These are phyloP conservation scores for Ataeniobius toweri DNA, from an alignment of 2,797 vertebrate species.

Conservation along the genomic window DNA sequence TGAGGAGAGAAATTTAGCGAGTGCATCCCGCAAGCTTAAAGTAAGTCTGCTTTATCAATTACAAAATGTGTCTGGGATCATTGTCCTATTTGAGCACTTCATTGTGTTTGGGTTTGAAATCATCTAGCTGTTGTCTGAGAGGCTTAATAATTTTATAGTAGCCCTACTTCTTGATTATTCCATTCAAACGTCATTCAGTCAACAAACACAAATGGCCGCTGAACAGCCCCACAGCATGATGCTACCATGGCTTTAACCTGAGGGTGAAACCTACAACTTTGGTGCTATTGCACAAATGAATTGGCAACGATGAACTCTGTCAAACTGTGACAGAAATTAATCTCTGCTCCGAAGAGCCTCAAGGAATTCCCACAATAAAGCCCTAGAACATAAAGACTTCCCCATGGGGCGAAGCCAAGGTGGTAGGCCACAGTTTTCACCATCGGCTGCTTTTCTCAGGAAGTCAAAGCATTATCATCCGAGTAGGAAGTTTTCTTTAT, in stretches of 20 bases:
- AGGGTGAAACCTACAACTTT: too few species aligned
- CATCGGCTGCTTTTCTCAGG: constrained; percentile 27
- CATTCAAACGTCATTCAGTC: neutral
- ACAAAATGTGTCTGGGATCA: neutral
- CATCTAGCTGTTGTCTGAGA: neutral
- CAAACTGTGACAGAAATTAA: neutral
- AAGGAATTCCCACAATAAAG: neutral
- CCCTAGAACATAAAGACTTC: constrained; percentile 45
- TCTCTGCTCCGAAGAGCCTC: neutral
- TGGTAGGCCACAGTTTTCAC: constrained; percentile 55
- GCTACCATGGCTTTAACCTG: neutral
- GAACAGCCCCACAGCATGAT: neutral
- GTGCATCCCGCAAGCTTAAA: too few species aligned
- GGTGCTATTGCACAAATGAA: neutral
- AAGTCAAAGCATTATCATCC: constrained; percentile 36
- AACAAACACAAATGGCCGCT: neutral
- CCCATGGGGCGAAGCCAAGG: constrained; percentile 41
- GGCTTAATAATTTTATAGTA: neutral
- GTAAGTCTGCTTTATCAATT: neutral
- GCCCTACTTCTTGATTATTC: neutral
- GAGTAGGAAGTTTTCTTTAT: constrained; percentile 47
- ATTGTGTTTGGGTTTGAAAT: neutral
- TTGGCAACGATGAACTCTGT: neutral
- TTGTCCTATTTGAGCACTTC: neutral
- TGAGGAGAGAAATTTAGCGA: neutral